Evolutionary conservation across 2,113 vertebrate species (phyloP).

Genomic region (Catharus bicknelli): DNA sequence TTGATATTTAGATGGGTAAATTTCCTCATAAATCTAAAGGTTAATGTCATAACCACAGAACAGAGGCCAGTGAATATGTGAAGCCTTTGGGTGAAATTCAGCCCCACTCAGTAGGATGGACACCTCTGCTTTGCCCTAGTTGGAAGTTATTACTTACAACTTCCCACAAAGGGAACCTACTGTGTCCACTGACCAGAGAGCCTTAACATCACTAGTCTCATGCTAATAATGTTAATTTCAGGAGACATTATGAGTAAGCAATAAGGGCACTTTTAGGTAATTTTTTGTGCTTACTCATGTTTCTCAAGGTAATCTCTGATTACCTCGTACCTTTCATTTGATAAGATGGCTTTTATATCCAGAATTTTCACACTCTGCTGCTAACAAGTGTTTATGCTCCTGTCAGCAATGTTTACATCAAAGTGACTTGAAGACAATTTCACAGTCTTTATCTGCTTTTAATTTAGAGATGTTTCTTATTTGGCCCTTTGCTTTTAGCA

Average conservation of each 20-base stretch:
- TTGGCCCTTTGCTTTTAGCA: background rate
- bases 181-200: background rate
- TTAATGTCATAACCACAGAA: background rate
- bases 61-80: background rate
- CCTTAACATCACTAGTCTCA: background rate
- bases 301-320: background rate
- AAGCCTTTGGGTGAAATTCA: background rate
- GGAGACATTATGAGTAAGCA: background rate
- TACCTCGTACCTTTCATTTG: background rate
- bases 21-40: background rate
- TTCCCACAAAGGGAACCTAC: background rate
- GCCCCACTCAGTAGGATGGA: background rate
- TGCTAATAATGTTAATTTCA: background rate
- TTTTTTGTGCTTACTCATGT: background rate
- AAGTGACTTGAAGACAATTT: background rate
- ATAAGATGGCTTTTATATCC: background rate
- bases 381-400: background rate
- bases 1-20: background rate
- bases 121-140: background rate
- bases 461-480: background rate
- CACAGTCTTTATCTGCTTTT: background rate
- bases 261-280: background rate
- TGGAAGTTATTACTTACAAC: background rate
- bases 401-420: background rate
- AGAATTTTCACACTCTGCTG: conserved; percentile 3